Evolutionary conservation across 2,113 vertebrate genomes (phyloP), one percentile per base, ranked within the genome.

Genomic region (Rhombomys opimus): DNA sequence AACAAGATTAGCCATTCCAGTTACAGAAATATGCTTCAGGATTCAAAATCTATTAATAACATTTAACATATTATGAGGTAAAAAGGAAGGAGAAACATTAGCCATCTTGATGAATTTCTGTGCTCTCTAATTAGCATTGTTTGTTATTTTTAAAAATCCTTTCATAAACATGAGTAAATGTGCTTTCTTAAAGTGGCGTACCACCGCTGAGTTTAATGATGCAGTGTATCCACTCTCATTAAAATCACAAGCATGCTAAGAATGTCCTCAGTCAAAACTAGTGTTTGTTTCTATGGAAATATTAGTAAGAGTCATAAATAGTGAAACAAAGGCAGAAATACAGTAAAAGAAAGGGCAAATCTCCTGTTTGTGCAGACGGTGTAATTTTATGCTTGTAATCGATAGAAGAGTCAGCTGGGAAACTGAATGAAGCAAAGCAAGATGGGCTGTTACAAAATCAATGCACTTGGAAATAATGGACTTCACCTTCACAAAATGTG

Each of bases 31-130:
- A 32, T 59, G 17, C 30, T 70, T 89, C 52, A 59, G 30, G 46
- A 61, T 80, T 76, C 84, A 70, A 92, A 85, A 76, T 82, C 9
- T 90, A n/a, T 67, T 72, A 65, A 30, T 72, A 59, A 15, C n/a
- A 70, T 92, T 96, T 50, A 96, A 35, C 38, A 93, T 68, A 86
- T 57, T 91, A 68, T 23, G 78, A 93, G 41, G 5, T 32, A 72
- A 96, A 96, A 90, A 12, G 20, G 76, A 41, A 23, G 1, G 30
- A 25, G 3, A 6, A 54, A 54, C 50, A 57, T 18, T 3, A 61
- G 22, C 63, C 35, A 18, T 54, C 68, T 92, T 94, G 73, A 95
- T 90, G 86, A 14, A 35, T 61, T 94, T 46, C 63, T 90, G 8
- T n/a, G 57, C 81, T 76, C 27, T 93, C 77, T 91, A 80, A 46